phyloP scores from a whole-genome alignment of 2,113 vertebrate species.

The Willisornis vidua region DNA sequence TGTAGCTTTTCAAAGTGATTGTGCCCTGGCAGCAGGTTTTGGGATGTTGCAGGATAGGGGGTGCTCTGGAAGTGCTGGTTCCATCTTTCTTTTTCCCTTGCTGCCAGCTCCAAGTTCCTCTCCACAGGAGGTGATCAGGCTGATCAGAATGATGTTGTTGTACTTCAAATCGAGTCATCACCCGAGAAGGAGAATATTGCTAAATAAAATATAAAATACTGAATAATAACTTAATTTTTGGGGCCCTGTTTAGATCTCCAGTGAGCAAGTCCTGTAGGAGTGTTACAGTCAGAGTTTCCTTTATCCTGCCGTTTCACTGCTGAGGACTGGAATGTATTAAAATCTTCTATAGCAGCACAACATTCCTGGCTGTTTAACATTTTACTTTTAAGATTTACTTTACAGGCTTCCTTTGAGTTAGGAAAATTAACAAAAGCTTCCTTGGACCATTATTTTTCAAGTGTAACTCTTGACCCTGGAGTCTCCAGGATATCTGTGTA shows the following conservation, averaged over 20 bases:
- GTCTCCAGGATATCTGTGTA: neutral
- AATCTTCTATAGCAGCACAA: too few relatives aligned
- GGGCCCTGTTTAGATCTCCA: neutral
- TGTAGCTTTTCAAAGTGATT: neutral
- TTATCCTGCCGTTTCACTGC: neutral
- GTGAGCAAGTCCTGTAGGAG: neutral
- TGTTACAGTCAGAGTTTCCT: neutral
- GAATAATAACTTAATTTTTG: neutral
- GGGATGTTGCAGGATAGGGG: neutral
- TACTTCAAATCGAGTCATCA: neutral
- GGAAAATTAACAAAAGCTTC: neutral
- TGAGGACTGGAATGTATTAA: neutral
- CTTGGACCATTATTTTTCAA: neutral
- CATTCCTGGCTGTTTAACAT: neutral
- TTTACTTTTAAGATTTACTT: neutral
- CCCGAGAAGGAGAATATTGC: neutral
- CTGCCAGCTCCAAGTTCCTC: neutral
- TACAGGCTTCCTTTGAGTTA: neutral
- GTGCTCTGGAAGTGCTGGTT: neutral
- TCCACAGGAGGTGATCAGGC: neutral
- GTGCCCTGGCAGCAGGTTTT: accelerated
- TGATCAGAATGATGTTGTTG: neutral
- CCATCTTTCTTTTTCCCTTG: too few relatives aligned
- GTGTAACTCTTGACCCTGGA: neutral
- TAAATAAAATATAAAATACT: neutral